A percentile compares a stretch with the other conserved stretches of the same genome.
Evolutionary conservation across 1,140 invertebrate species (phyloP).

Genomic region (Antheraea mylitta): DNA sequence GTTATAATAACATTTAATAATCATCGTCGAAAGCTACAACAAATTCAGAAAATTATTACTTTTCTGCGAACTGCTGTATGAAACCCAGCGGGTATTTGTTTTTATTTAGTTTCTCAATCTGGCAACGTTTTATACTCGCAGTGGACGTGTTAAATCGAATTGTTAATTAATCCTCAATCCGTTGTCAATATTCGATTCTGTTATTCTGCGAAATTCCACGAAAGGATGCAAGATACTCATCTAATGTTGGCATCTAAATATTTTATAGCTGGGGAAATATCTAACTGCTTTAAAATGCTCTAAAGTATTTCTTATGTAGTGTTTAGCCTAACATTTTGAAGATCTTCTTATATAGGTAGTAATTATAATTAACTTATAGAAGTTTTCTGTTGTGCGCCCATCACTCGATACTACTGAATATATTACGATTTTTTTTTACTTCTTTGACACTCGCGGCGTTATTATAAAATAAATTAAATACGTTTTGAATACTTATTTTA

Average conservation of each 20-base stretch:
- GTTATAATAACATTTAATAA: background rate
- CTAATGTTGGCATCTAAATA: background rate
- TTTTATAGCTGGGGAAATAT: background rate
- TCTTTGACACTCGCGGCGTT: too few relatives aligned
- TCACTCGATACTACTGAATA: too few relatives aligned
- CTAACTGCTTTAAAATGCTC: too few relatives aligned
- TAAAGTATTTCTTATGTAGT: too few relatives aligned
- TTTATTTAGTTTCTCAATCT: background rate
- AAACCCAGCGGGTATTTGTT: background rate
- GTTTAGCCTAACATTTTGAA: too few relatives aligned
- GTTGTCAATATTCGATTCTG: background rate
- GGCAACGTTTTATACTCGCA: background rate
- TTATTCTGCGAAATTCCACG: background rate
- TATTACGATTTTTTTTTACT: too few relatives aligned
- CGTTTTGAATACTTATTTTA: too few relatives aligned
- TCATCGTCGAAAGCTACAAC: too few relatives aligned
- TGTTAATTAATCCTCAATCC: background rate
- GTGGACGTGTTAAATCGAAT: background rate
- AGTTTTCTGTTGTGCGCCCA: too few relatives aligned
- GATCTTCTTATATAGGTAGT: too few relatives aligned
- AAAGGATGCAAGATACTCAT: background rate
- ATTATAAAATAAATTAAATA: too few relatives aligned
- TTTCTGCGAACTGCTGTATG: background rate
- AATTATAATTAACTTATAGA: too few relatives aligned
- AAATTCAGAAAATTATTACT: background rate